These are phyloP conservation scores for Octodon degus DNA, from an alignment of 2,113 vertebrate genomes.

Conservation along the genomic window DNA sequence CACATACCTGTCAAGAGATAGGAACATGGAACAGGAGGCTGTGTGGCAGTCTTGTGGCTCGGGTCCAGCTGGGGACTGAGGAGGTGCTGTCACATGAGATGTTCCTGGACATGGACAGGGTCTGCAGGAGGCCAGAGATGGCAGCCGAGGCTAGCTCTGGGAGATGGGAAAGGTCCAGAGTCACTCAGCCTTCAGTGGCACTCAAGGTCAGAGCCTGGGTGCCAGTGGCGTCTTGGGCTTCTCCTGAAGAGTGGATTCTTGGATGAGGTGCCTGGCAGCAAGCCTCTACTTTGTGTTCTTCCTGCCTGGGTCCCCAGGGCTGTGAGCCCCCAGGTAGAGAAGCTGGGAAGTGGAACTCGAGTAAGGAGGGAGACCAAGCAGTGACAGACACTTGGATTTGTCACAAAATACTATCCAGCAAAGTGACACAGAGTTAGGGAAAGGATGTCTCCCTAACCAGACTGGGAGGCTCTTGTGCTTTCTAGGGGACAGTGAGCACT, in stretches of 20 bases:
- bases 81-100: not conserved
- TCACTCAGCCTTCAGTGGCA: not conserved
- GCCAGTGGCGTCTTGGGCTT: accelerated
- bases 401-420: not conserved
- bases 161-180: not conserved
- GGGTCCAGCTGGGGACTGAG: not conserved
- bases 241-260: not conserved
- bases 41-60: not conserved
- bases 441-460: not conserved
- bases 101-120: not conserved
- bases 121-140: not conserved
- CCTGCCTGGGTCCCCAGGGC: not conserved
- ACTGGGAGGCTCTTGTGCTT: not conserved
- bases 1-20: not conserved
- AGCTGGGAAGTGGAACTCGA: not conserved
- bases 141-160: not conserved
- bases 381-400: accelerated
- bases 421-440: not conserved
- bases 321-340: not conserved
- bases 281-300: not conserved
- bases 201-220: not conserved
- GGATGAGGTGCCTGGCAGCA: not conserved
- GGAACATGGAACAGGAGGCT: not conserved
- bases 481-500: slow-evolving; percentile 34
- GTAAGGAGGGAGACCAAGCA: not conserved